Base-by-base conservation (phyloP, 2,797 vertebrate genomes). In the Austrolebias charrua region DNA sequence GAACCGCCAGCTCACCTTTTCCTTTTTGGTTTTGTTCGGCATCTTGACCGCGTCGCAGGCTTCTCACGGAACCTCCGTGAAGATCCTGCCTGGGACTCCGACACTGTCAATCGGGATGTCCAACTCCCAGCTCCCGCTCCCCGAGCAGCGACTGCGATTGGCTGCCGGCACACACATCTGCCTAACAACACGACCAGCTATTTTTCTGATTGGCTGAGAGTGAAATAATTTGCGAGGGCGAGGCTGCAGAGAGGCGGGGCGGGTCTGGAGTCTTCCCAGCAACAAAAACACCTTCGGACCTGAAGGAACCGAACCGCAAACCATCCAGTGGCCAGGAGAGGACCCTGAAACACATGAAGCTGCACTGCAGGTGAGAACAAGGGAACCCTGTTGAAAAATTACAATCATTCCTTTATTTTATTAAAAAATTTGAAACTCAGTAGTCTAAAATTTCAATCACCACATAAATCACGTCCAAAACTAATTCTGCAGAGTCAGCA, bases 1-100 rank as follows among this genome's bases (percentile, higher is more conserved):
- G 2, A 11, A 16, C 5, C 0, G 20, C 15, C 28, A 1, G 8
- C 81, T 88, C 83, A 93, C 92, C 93, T 94, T 93, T 46, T 94
- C 93, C 73, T 93, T 94, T 85, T 93, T 93, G 55, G 81, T 78
- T 86, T 93, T 93, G 88, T 93, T 93, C 69, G 92, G 92, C 93
- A 93, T 94, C 82, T 80, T 91, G 88, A 53, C 53, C 58, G 55
- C 56, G 59, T 18, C 28, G 61, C 49, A 19, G 62, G 54, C 29
- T 83, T 38, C 64, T 33, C 73, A 81, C 84, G 76, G 86, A 75
- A 61, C 64, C 57, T 89, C 88, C 80, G 83, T 79, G 88, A 83
- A 81, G 72, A 74, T 87, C 74, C 76, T 82, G 78, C 79, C 72
- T 86, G 69, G 86, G 81, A 78, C 67, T 88, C 76, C 49, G 78